Evolutionary conservation across 2,888 invertebrate species (phyloP), one percentile per base, ranked within the genome.

Genomic region (Lottia gigantea): DNA sequence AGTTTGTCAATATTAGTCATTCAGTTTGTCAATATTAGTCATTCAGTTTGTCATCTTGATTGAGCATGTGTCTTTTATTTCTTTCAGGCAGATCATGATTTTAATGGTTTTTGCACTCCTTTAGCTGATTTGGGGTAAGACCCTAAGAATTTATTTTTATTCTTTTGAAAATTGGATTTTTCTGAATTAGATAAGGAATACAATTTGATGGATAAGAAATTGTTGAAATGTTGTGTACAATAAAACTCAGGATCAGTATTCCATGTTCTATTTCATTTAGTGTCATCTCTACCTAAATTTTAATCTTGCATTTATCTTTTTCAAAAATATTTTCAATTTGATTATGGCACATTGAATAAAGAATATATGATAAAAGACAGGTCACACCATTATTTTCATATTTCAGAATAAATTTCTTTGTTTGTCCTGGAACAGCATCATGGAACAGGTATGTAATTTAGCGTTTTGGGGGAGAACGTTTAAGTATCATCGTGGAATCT

Each of bases 351-450:
- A 31, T 31, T 2, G 31, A 2, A 31, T 31, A 31, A 31, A 4
- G 6, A 31, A 4, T 31, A 4, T 31, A 31, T 31, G 31, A 31
- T 2, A 31, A 31, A 4, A 4, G 31, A 6, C 2, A 31, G 2
- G 6, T 31, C 31, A 31, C 3, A 4, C 6, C 31, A 31, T 31
- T 6, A 4, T 31, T 31, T 31, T 45, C 71, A 66, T 46, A 65
- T 82, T 82, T 67, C 77, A 87, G 88, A 31, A 78, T 85, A 15
- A 82, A 90, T 75, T 90, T 91, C 67, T 87, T 90, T 70, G 89
- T 91, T 23, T 91, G 91, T 79, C 91, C 91, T 26, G 92, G 92
- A 25, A 92, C 92, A 40, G 91, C 91, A 55, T 91, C 91, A 72
- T 92, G 92, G 89, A 91, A 91, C 81, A 91, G 90, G 88, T 84